phyloP scores from a whole-genome alignment of 1,140 invertebrate species.

The Teleogryllus occipitalis region DNA sequence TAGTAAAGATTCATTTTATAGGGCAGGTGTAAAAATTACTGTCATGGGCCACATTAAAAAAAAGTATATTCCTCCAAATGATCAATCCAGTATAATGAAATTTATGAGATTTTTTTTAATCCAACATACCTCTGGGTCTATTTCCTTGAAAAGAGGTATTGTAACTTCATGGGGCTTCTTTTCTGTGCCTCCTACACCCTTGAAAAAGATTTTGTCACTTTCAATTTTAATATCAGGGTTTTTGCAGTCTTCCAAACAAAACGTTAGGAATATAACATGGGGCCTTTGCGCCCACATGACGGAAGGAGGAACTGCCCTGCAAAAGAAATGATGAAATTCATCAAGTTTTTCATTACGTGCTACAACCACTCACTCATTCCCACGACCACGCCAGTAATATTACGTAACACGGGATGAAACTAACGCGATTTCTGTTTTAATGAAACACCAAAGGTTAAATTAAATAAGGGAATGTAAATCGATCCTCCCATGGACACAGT shows the following conservation, averaged over 20 bases:
- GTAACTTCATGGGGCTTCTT: constrained; percentile 77
- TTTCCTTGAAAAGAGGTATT: constrained; percentile 71
- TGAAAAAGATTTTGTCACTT: constrained; percentile 71
- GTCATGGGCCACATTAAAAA: no score
- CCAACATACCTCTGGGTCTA: constrained; percentile 68
- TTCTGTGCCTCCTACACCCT: constrained; percentile 75
- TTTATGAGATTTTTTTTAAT: constrained; percentile 42
- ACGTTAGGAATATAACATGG: constrained; percentile 71
- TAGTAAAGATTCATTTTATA: no score
- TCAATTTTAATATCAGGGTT: constrained; percentile 76
- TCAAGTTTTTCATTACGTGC: neutral
- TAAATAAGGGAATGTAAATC: no score
- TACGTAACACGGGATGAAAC: neutral
- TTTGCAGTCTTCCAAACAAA: constrained; percentile 83
- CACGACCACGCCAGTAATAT: no score
- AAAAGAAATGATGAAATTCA: constrained; percentile 24
- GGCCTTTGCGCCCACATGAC: constrained; percentile 87
- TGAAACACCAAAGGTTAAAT: neutral
- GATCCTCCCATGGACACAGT: no score
- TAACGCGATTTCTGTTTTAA: neutral
- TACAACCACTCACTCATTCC: no score
- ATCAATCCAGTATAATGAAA: neutral
- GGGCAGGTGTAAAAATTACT: no score
- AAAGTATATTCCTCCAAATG: no score
- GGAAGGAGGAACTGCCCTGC: constrained; percentile 58